Conservation (phyloP, 2,888 invertebrate species). For the Platycheirus albimanus region DNA sequence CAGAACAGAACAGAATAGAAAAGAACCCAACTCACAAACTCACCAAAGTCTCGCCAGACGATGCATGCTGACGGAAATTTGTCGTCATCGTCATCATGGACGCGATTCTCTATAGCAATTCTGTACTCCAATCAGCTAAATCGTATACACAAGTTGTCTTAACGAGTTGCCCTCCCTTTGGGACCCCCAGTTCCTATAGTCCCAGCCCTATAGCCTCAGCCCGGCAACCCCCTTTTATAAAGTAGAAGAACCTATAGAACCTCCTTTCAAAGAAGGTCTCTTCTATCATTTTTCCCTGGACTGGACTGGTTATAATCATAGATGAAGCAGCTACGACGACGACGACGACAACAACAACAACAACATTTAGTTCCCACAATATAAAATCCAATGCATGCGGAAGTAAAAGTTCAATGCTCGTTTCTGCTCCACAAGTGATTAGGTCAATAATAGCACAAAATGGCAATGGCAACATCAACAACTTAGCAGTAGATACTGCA, state of each 20-base stretch:
- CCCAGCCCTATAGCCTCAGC: too few species aligned
- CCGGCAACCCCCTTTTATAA: too few species aligned
- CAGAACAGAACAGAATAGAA: too few species aligned
- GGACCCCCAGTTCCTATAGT: too few species aligned
- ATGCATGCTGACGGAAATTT: slow-evolving; percentile 69
- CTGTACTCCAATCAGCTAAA: slow-evolving; percentile 67
- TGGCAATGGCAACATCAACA: slow-evolving; percentile 77
- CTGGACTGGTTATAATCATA: slow-evolving; percentile 49
- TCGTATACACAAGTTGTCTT: slow-evolving; percentile 56
- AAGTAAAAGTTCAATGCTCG: slow-evolving; percentile 83
- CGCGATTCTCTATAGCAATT: slow-evolving; percentile 68
- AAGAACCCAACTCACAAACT: too few species aligned
- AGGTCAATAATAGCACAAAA: slow-evolving; percentile 82
- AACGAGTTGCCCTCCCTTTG: slow-evolving; percentile 23
- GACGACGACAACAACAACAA: slow-evolving; percentile 51
- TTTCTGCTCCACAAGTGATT: slow-evolving; percentile 83
- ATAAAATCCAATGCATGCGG: slow-evolving; percentile 80
- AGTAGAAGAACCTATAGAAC: too few species aligned
- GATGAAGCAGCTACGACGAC: slow-evolving; percentile 33
- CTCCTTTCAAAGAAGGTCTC: slow-evolving; percentile 24
- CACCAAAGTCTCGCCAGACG: slow-evolving; percentile 63
- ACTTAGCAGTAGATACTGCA: slow-evolving; percentile 54
- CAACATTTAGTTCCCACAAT: slow-evolving; percentile 74
- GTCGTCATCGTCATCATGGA: slow-evolving; percentile 65
- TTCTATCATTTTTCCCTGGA: slow-evolving; percentile 39